Base-by-base conservation (phyloP, 2,797 vertebrate species). In the Sus cebifrons region DNA sequence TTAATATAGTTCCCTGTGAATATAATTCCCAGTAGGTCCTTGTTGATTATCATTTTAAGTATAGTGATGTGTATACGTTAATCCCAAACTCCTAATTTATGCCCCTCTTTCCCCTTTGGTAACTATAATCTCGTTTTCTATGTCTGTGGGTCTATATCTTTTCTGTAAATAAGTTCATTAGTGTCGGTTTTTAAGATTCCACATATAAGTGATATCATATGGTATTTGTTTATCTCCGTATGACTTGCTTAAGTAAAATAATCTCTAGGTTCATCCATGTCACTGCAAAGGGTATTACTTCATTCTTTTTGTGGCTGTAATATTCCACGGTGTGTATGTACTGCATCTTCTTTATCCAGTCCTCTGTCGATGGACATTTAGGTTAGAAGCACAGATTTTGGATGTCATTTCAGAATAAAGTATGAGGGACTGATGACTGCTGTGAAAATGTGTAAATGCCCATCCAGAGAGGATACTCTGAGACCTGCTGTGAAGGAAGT, bases 321-420 rank as follows among this genome's bases (percentile, higher is more conserved):
- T 78, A 78, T n/a, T 56, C 75, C 29, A 23, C 1, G 21, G 52
- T 56, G 4, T 56, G 7, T 32, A 56, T 32, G 75, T 14, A 56
- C 18, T 29, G 21, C 75, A 32, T 20, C 52, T 78, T 78, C 75
- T 78, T 56, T 78, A 5, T 32, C 52, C 52, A 32, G 56, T 56
- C 6, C 32, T 56, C 75, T 14, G 29, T 78, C 18, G 20, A 18
- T 32, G 13, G 75, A 32, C 20, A 77, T 6, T 21, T 56, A 32
- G 11, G 52, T 56, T 23, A 54, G 32, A 91, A 89, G 64, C 54
- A 23, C 16, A 90, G 23, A 78, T 32, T 86, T 44, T 65, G 40
- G 40, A 81, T 9, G 18, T 54, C 18, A 2, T 95, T 89, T 97
- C 65, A 96, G 87, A 82, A 86, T 23, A 74, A 95, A 93, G 49